phyloP scores from a whole-genome alignment of 1,140 invertebrate species.

The Neodiprion pinetum region DNA sequence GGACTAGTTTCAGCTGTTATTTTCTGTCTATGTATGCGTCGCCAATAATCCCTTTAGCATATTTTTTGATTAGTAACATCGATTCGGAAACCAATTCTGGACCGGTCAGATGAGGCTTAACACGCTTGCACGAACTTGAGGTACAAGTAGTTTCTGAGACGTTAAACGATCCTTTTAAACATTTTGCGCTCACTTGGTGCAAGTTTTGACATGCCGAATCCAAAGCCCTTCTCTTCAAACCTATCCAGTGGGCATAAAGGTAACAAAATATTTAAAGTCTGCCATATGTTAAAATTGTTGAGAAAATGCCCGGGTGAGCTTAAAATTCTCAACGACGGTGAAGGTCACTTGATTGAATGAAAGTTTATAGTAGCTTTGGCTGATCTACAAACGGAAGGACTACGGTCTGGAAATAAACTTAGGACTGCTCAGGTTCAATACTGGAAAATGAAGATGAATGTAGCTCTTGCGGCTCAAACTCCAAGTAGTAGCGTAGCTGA shows the following conservation, averaged over 20 bases:
- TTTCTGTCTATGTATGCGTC: too few species aligned
- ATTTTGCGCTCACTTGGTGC: slow-evolving; percentile 31
- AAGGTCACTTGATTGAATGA: slow-evolving; percentile 29
- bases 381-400: slow-evolving; percentile 34
- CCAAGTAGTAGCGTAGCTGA: slow-evolving; percentile 40
- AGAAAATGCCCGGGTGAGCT: slow-evolving; percentile 36
- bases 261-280: slow-evolving; percentile 32
- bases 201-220: slow-evolving; percentile 28
- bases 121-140: slow-evolving; percentile 9
- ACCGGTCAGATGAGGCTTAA: background rate
- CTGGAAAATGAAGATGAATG: slow-evolving; percentile 35
- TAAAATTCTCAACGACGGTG: slow-evolving; percentile 22
- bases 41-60: slow-evolving; percentile 12
- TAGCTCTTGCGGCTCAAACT: slow-evolving; percentile 36
- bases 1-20: too few species aligned
- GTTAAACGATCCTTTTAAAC: slow-evolving; percentile 20
- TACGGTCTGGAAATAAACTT: slow-evolving; percentile 37
- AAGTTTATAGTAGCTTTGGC: slow-evolving; percentile 34
- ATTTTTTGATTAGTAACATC: slow-evolving; percentile 26
- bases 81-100: slow-evolving; percentile 16
- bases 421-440: slow-evolving; percentile 51
- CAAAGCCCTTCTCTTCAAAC: slow-evolving; percentile 42
- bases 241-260: slow-evolving; percentile 25
- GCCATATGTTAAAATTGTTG: slow-evolving; percentile 40
- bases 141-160: slow-evolving; percentile 21